These are phyloP conservation scores for Mionectes olivaceus DNA, from an alignment of 2,797 vertebrate genomes.

Conservation along the genomic window DNA sequence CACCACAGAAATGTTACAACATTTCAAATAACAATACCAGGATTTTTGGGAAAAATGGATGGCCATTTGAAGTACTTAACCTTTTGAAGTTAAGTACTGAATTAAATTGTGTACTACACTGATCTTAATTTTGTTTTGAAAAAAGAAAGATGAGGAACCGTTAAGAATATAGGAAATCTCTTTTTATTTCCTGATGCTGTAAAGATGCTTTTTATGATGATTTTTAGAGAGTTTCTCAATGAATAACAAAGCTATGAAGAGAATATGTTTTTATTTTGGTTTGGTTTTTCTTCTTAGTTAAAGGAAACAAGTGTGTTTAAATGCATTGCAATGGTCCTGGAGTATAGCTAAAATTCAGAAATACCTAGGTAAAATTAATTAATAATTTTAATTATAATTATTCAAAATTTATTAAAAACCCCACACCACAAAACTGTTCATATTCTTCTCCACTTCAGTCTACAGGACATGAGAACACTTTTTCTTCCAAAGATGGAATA, in stretches of 20 bases:
- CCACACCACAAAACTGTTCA: background rate
- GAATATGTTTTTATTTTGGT: background rate
- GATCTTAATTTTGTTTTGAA: slow-evolving; percentile 45
- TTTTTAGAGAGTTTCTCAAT: slow-evolving; percentile 11
- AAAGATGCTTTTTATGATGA: background rate
- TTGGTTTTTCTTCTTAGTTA: background rate
- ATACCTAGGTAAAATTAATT: slow-evolving; percentile 26
- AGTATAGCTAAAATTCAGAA: slow-evolving; percentile 3
- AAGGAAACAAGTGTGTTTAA: background rate
- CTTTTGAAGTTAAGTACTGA: slow-evolving; percentile 4
- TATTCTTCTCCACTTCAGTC: background rate
- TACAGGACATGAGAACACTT: background rate
- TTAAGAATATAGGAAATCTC: background rate
- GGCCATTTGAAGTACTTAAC: slow-evolving; percentile 10
- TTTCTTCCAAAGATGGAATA: background rate
- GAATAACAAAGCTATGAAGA: background rate
- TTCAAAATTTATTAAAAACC: background rate
- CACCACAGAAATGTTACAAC: background rate
- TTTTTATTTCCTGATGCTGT: slow-evolving; percentile 1
- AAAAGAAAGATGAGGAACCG: slow-evolving; percentile 11
- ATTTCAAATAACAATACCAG: background rate
- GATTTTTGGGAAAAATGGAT: background rate
- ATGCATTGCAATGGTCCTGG: background rate
- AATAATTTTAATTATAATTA: background rate
- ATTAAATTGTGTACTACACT: slow-evolving; percentile 29